Evolutionary conservation across 2,113 vertebrate species (phyloP).

Genomic region (Pimephales promelas): DNA sequence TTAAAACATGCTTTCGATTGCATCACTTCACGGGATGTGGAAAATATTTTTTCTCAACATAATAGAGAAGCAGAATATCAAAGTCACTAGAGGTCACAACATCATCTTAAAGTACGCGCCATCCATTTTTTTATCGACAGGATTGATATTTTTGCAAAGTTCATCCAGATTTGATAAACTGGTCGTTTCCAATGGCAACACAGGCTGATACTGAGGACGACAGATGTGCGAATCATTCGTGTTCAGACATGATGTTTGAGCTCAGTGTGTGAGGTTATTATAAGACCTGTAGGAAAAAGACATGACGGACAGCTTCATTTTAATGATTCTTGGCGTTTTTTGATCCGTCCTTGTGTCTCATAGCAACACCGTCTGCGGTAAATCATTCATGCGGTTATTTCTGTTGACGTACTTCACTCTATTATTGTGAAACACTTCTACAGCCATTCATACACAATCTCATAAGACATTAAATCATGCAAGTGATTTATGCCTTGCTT

Average conservation of each 20-base stretch:
- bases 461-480: not conserved
- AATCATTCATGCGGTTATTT: constrained; percentile 51
- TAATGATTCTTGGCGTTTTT: constrained; percentile 83
- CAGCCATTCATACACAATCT: not conserved
- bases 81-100: not conserved
- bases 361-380: constrained; percentile 86
- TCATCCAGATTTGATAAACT: constrained; percentile 50
- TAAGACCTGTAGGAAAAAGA: not conserved
- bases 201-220: not conserved
- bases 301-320: constrained; percentile 75
- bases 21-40: not conserved
- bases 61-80: not conserved
- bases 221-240: not conserved
- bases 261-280: not conserved
- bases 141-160: constrained; percentile 61
- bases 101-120: constrained; percentile 7
- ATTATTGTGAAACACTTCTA: constrained; percentile 5
- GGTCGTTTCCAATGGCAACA: constrained; percentile 24
- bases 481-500: not conserved
- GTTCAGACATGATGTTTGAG: not conserved
- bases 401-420: constrained; percentile 14
- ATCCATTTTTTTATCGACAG: constrained; percentile 58
- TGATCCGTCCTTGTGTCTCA: constrained; percentile 71
- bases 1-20: not conserved
- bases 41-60: not conserved